Conservation (phyloP, 1,140 invertebrate genomes). For the Callitettix versicolor region DNA sequence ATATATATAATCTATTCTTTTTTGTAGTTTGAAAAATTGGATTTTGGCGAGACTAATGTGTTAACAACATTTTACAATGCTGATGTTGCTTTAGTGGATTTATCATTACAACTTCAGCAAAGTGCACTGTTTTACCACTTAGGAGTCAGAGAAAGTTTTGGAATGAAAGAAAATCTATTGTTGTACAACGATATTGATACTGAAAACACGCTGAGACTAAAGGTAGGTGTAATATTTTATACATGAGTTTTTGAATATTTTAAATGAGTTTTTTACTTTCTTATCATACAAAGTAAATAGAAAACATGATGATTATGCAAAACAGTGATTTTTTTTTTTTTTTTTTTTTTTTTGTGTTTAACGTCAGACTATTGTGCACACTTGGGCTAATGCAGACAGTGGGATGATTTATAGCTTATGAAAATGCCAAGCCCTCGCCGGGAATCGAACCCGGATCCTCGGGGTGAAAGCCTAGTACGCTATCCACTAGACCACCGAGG, state of each 20-base stretch:
- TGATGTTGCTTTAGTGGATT: conserved; percentile 92
- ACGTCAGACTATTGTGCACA: too few species aligned
- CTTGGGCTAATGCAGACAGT: too few species aligned
- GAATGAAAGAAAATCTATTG: conserved; percentile 96
- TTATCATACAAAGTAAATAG: too few species aligned
- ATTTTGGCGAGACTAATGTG: conserved; percentile 77
- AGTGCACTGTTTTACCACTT: conserved; percentile 89
- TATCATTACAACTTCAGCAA: conserved; percentile 82
- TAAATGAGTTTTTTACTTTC: neutral
- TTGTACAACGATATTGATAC: conserved; percentile 83
- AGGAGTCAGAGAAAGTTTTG: conserved; percentile 94
- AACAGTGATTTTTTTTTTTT: too few species aligned
- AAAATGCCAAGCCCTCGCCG: too few species aligned
- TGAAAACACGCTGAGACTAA: conserved; percentile 72
- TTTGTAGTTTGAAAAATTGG: conserved; percentile 71
- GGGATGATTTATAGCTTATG: too few species aligned
- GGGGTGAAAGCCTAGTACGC: too few species aligned
- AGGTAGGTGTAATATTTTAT: conserved; percentile 43
- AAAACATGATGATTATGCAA: too few species aligned
- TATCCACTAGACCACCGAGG: too few species aligned
- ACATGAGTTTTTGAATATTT: neutral
- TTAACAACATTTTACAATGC: conserved; percentile 89
- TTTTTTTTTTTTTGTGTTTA: too few species aligned
- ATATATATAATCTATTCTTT: too few species aligned
- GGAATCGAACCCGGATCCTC: too few species aligned